Conservation (phyloP, 2,797 vertebrate genomes). For the Lycodopsis pacificus region DNA sequence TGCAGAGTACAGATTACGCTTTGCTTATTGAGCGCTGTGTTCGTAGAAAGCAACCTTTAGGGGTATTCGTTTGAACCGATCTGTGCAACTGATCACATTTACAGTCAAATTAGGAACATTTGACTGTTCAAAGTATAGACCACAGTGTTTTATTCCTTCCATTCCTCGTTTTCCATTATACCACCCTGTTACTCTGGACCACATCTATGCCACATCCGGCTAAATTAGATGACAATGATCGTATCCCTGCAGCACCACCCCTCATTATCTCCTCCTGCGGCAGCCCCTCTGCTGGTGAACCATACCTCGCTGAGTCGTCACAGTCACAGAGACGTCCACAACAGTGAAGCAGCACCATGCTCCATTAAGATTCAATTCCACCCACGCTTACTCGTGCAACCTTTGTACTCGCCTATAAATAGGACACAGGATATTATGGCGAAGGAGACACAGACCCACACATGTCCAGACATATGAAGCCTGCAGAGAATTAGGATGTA, state of each 20-base stretch:
- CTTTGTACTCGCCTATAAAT: constrained; percentile 59
- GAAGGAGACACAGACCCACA: constrained; percentile 13
- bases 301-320: constrained; percentile 29
- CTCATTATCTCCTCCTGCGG: constrained; percentile 52
- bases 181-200: neutral
- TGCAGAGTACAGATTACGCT: constrained; percentile 9
- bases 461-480: constrained; percentile 9
- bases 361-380: constrained; percentile 56
- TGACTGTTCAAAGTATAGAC: constrained; percentile 16
- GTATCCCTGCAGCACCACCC: constrained; percentile 51
- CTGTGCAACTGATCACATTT: constrained; percentile 21
- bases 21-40: constrained; percentile 12
- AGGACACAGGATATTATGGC: constrained; percentile 43
- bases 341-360: constrained; percentile 38
- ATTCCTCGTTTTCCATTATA: constrained; percentile 2
- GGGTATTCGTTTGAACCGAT: neutral
- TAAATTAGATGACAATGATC: constrained; percentile 67
- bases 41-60: constrained; percentile 22
- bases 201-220: constrained; percentile 55
- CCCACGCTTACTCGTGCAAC: constrained; percentile 54
- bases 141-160: neutral
- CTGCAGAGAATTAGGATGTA: constrained; percentile 22
- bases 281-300: constrained; percentile 45
- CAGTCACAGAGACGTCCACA: constrained; percentile 45
- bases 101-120: neutral